Evolutionary conservation across 2,888 invertebrate species (phyloP).

Genomic region (Electrophaes corylata): DNA sequence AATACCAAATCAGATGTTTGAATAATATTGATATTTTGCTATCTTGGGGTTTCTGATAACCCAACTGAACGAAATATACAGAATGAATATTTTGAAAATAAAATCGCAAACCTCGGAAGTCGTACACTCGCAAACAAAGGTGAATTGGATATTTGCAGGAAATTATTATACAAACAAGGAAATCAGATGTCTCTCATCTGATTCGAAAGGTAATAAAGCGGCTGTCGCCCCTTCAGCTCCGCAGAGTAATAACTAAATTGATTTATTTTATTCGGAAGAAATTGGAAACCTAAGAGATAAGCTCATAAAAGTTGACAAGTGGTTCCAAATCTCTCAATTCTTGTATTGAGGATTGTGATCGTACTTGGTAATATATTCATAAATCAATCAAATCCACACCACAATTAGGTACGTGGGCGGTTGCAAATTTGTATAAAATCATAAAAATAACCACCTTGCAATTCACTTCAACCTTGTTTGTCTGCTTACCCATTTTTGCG

Average conservation of each 20-base stretch:
- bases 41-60: too few relatives aligned
- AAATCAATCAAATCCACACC: too few relatives aligned
- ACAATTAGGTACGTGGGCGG: neutral
- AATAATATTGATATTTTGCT: too few relatives aligned
- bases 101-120: slow-evolving; percentile 37
- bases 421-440: neutral
- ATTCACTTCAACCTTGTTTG: too few relatives aligned
- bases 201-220: slow-evolving; percentile 54
- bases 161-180: slow-evolving; percentile 56
- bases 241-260: slow-evolving; percentile 19
- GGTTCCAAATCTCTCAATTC: neutral
- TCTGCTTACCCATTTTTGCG: too few relatives aligned
- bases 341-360: too few relatives aligned
- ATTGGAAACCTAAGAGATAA: slow-evolving; percentile 3
- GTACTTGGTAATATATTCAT: too few relatives aligned
- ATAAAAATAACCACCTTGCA: too few relatives aligned
- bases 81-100: slow-evolving; percentile 1
- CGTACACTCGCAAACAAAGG: slow-evolving; percentile 52
- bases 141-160: slow-evolving; percentile 53
- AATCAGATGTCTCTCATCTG: slow-evolving; percentile 57
- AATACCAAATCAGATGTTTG: too few relatives aligned
- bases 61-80: neutral
- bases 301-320: slow-evolving; percentile 2
- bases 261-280: slow-evolving; percentile 20
- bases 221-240: slow-evolving; percentile 26